Evolutionary conservation across 2,113 vertebrate genomes (phyloP).

Genomic region (Etheostoma spectabile): DNA sequence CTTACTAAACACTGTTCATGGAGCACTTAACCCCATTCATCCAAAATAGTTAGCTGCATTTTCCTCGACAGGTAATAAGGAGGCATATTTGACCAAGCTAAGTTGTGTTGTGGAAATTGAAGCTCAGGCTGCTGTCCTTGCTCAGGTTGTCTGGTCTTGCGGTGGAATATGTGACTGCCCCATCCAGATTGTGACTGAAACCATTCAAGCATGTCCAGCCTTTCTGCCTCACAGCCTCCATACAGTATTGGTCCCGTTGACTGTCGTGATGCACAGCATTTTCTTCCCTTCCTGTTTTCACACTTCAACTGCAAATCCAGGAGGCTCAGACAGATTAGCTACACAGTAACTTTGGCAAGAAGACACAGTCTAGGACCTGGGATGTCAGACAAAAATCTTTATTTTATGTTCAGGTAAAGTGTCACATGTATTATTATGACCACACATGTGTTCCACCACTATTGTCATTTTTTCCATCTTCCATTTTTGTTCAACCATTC

Average conservation of each 20-base stretch:
- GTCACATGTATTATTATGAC: not conserved
- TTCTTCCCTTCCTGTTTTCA: conserved; percentile 1
- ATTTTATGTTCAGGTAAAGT: not conserved
- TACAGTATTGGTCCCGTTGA: not conserved
- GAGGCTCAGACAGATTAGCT: conserved; percentile 6
- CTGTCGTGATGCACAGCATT: conserved; percentile 14
- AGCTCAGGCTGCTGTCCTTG: not conserved
- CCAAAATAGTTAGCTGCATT: not conserved
- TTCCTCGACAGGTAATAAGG: not conserved
- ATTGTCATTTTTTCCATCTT: not conserved
- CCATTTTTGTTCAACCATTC: not conserved
- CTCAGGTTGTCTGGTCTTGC: conserved; percentile 21
- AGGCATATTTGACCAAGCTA: not conserved
- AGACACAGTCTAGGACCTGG: not conserved
- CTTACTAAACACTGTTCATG: not conserved
- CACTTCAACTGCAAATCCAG: conserved; percentile 20
- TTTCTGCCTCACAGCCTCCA: conserved; percentile 21
- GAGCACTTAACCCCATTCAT: not conserved
- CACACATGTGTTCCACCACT: not conserved
- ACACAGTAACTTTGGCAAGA: not conserved
- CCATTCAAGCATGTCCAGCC: conserved; percentile 27
- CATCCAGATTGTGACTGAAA: conserved; percentile 38
- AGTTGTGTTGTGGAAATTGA: conserved; percentile 2
- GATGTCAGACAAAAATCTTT: not conserved
- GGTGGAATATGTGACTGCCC: conserved; percentile 20